These are phyloP conservation scores for Belgica antarctica DNA, from an alignment of 2,888 invertebrate species.

Conservation along the genomic window DNA sequence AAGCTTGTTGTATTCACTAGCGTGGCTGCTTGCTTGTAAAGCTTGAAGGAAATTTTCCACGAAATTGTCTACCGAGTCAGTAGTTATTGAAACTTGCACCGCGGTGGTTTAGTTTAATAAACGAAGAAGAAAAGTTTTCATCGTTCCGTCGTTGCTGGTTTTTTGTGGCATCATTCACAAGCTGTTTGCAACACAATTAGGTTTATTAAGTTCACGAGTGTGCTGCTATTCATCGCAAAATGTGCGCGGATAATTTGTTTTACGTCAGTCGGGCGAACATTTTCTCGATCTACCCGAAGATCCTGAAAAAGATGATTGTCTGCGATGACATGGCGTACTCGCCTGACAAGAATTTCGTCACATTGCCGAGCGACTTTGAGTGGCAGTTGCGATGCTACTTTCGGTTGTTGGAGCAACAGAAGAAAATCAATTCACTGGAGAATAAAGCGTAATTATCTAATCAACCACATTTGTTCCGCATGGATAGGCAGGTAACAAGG, in stretches of 20 bases:
- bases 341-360: slow-evolving; percentile 51
- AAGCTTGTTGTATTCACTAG: background rate
- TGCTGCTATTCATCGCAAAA: background rate
- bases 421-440: slow-evolving; percentile 53
- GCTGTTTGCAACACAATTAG: background rate
- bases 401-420: slow-evolving; percentile 59
- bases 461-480: too few species aligned
- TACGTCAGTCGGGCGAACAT: slow-evolving; percentile 56
- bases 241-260: slow-evolving; percentile 50
- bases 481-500: background rate
- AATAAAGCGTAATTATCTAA: slow-evolving; percentile 47
- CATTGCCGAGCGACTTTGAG: slow-evolving; percentile 59
- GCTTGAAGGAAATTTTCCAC: slow-evolving; percentile 14
- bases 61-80: slow-evolving; percentile 38
- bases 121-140: background rate
- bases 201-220: background rate
- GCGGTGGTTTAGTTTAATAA: slow-evolving; percentile 30
- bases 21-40: slow-evolving; percentile 12
- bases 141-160: background rate
- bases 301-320: slow-evolving; percentile 62
- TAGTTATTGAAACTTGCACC: slow-evolving; percentile 38
- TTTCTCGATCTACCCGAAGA: slow-evolving; percentile 65
- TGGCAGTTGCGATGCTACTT: slow-evolving; percentile 61
- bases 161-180: background rate
- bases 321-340: slow-evolving; percentile 54